A percentile compares a stretch with the other conserved stretches of the same genome.
These are phyloP conservation scores for Xenopus laevis DNA, from an alignment of 2,113 vertebrate species.

Conservation along the genomic window DNA sequence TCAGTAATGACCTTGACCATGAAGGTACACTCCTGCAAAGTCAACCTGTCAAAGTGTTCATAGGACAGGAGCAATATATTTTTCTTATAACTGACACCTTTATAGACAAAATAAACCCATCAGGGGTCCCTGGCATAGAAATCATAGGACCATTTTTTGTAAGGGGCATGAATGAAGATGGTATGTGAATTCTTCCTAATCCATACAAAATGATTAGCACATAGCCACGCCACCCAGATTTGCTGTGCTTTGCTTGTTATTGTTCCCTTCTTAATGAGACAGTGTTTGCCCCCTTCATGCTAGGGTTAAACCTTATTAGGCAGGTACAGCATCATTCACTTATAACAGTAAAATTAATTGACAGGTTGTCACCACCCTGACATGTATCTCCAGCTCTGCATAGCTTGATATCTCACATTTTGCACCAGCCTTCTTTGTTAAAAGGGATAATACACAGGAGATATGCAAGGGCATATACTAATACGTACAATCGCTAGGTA, in stretches of 20 bases:
- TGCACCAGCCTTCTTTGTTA: not conserved
- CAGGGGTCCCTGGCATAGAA: not conserved
- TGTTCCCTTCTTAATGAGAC: slow-evolving; percentile 9
- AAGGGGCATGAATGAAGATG: too few species aligned
- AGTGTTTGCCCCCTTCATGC: slow-evolving; percentile 13
- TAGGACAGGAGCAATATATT: not conserved
- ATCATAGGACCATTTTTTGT: too few species aligned
- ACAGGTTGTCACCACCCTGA: slow-evolving; percentile 23
- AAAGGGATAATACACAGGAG: not conserved
- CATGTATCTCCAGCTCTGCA: not conserved
- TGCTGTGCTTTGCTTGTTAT: not conserved
- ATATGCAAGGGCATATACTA: not conserved
- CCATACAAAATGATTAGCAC: too few species aligned
- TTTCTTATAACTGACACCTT: not conserved
- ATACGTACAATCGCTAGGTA: not conserved
- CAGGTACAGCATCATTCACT: slow-evolving; percentile 17
- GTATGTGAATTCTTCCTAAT: too few species aligned
- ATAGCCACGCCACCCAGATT: too few species aligned
- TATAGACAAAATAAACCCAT: not conserved
- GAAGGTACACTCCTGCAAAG: not conserved
- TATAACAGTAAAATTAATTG: slow-evolving; percentile 2
- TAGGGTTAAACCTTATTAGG: slow-evolving; percentile 4
- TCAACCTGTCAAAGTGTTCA: not conserved
- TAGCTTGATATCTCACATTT: not conserved
- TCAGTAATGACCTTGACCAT: slow-evolving; percentile 9